A percentile compares a stretch with the other conserved stretches of the same genome.
phyloP scores from a whole-genome alignment of 2,888 invertebrate genomes.

The Nomada fabriciana region DNA sequence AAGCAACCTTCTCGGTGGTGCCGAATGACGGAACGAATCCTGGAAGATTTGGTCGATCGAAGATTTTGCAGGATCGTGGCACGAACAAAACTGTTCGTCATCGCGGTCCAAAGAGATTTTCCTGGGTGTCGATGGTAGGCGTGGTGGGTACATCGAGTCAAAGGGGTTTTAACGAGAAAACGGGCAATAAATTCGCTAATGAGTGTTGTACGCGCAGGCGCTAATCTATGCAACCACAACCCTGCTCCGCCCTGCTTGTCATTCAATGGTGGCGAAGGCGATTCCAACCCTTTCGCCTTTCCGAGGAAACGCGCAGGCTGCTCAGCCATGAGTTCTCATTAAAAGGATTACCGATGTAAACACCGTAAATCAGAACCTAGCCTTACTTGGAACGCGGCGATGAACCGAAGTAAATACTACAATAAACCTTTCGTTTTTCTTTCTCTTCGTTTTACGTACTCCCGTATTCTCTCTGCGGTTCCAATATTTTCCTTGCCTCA shows the following conservation, averaged over 20 bases:
- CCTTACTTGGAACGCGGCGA: neutral
- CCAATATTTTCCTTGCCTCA: too few relatives aligned
- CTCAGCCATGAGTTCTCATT: conserved; percentile 71
- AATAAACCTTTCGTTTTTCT: neutral
- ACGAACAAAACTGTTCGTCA: conserved; percentile 3
- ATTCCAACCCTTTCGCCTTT: conserved; percentile 16
- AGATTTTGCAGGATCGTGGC: neutral
- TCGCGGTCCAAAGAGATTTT: conserved; percentile 29
- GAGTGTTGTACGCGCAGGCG: conserved; percentile 78
- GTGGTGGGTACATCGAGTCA: conserved; percentile 55
- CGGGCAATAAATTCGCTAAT: conserved; percentile 80
- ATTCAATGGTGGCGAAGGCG: conserved; percentile 32
- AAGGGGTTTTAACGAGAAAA: conserved; percentile 70
- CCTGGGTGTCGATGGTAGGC: conserved; percentile 55
- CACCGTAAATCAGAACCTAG: conserved; percentile 71
- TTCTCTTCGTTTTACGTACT: neutral
- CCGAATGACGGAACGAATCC: conserved; percentile 8
- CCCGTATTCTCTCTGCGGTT: neutral
- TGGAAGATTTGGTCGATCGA: neutral
- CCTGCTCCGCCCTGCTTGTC: conserved; percentile 70
- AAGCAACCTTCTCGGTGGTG: neutral
- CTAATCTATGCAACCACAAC: conserved; percentile 80
- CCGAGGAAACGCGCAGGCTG: conserved; percentile 21
- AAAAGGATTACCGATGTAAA: conserved; percentile 78
- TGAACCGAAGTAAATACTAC: neutral